Conservation (phyloP, 2,113 vertebrate species). For the Aldabrachelys gigantea region DNA sequence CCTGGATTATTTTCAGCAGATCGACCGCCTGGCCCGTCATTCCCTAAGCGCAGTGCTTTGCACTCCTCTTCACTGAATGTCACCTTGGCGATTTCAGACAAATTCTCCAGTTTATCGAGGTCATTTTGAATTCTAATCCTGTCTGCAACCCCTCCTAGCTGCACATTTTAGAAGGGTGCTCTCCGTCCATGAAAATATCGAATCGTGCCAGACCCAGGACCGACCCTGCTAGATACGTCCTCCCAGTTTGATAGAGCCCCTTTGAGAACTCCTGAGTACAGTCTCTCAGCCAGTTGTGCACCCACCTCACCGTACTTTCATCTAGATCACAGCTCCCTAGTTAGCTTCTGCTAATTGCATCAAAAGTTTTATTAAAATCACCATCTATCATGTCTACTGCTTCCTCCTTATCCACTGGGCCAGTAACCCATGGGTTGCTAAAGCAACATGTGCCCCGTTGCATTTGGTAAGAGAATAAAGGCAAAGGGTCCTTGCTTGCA, state of each 20-base stretch:
- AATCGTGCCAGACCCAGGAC: no score
- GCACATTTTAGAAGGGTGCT: neutral
- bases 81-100: no score
- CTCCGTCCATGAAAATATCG: neutral
- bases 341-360: neutral
- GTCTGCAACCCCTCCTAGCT: neutral
- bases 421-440: neutral
- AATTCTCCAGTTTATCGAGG: no score
- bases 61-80: no score
- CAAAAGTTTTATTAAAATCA: neutral
- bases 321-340: neutral
- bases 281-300: neutral
- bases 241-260: neutral
- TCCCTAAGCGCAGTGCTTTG: no score
- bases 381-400: neutral
- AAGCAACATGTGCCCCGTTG: accelerated
- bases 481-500: neutral
- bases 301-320: neutral
- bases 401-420: neutral
- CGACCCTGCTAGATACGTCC: no score
- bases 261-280: no score
- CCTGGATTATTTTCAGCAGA: no score
- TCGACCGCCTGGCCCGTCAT: no score
- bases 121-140: no score
- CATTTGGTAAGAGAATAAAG: neutral